Evolutionary conservation across 2,888 invertebrate genomes (phyloP).

Genomic region (Dysmachus trigonus): DNA sequence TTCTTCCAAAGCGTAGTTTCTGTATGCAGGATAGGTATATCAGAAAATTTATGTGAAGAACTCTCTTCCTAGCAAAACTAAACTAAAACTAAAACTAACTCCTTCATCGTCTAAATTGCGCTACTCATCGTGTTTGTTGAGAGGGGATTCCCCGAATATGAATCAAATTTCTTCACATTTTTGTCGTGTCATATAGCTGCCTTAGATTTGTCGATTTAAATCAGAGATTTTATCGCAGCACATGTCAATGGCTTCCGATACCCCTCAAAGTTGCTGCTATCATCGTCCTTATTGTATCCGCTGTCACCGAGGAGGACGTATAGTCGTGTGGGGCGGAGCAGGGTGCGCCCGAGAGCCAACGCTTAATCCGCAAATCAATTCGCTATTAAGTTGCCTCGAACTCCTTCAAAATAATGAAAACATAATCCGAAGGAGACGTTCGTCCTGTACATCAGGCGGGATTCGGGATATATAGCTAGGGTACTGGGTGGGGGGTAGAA

Average conservation of each 20-base stretch:
- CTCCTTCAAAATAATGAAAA: conserved; percentile 33
- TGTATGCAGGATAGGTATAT: no score
- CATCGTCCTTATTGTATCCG: background rate
- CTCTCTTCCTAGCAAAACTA: background rate
- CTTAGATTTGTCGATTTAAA: conserved; percentile 14
- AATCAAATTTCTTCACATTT: background rate
- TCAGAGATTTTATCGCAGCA: conserved; percentile 1
- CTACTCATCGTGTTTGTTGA: background rate
- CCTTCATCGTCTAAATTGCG: background rate
- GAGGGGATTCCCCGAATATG: background rate
- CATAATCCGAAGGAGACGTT: conserved; percentile 17
- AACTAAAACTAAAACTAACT: background rate
- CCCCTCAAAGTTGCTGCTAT: background rate
- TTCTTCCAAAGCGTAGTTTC: no score
- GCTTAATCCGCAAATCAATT: conserved; percentile 34
- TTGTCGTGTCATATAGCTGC: background rate
- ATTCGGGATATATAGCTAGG: no score
- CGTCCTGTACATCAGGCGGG: background rate
- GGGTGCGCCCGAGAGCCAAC: background rate
- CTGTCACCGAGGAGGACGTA: conserved; percentile 3
- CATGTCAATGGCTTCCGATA: conserved; percentile 5
- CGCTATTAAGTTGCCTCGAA: conserved; percentile 14
- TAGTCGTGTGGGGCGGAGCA: background rate
- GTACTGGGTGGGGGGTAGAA: background rate
- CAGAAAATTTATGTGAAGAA: background rate